These are phyloP conservation scores for Pseudoatta argentina DNA, from an alignment of 1,140 invertebrate species.

Conservation along the genomic window DNA sequence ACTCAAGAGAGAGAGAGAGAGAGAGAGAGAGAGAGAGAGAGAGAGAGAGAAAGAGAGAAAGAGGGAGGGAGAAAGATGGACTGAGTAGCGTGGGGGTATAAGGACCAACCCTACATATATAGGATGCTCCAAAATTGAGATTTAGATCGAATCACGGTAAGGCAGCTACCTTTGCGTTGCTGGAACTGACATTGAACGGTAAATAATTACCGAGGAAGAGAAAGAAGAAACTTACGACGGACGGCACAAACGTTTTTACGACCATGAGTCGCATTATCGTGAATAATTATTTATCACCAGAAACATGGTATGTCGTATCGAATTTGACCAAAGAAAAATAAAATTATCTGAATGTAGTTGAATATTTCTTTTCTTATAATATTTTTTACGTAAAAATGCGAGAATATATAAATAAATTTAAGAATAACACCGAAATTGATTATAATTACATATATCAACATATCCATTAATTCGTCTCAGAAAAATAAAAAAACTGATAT, in stretches of 20 bases:
- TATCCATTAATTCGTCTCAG: neutral
- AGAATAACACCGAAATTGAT: neutral
- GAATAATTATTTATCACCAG: neutral
- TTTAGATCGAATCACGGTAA: slow-evolving; percentile 83
- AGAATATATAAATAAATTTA: slow-evolving; percentile 3
- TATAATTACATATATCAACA: neutral
- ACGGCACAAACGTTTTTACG: slow-evolving; percentile 1
- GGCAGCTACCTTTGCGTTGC: slow-evolving; percentile 67
- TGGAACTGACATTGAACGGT: slow-evolving; percentile 57
- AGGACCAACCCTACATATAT: slow-evolving; percentile 60
- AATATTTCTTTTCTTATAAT: neutral
- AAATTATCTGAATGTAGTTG: neutral
- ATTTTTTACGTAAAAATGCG: neutral
- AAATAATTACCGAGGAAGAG: slow-evolving; percentile 58
- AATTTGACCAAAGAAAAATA: neutral
- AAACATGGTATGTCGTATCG: neutral
- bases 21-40: slow-evolving; percentile 31
- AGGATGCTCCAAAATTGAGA: slow-evolving; percentile 83
- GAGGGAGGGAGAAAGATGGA: slow-evolving; percentile 49
- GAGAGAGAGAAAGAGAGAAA: slow-evolving; percentile 46
- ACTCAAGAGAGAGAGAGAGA: slow-evolving; percentile 45
- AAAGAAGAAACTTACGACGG: slow-evolving; percentile 23
- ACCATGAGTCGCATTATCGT: neutral
- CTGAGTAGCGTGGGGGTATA: slow-evolving; percentile 52
- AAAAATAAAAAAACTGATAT: neutral